Conservation (phyloP, 2,888 invertebrate species). For the Nemurella pictetii region DNA sequence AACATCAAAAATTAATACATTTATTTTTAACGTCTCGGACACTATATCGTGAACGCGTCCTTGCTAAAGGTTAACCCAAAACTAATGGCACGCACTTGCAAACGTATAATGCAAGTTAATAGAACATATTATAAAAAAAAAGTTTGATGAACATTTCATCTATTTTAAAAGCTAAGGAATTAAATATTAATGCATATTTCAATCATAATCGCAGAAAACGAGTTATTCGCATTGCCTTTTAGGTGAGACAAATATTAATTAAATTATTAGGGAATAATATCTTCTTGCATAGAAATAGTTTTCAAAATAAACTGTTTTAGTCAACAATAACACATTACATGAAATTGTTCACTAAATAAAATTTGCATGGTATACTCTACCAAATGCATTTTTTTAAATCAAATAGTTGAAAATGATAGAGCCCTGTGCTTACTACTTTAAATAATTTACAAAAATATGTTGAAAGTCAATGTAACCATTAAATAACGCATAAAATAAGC, state of each 20-base stretch:
- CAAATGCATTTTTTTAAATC: too few species aligned
- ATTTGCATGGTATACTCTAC: too few species aligned
- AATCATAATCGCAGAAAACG: not conserved
- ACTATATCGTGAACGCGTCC: too few species aligned
- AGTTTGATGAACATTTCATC: not conserved
- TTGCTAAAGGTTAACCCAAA: too few species aligned
- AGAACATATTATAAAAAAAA: too few species aligned
- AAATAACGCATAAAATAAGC: not conserved
- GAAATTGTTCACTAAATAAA: too few species aligned
- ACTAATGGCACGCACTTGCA: too few species aligned
- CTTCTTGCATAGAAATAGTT: not conserved
- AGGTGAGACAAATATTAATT: not conserved
- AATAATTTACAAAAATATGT: not conserved
- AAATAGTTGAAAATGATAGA: too few species aligned
- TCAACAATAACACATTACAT: too few species aligned
- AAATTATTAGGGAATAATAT: not conserved
- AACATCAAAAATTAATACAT: too few species aligned
- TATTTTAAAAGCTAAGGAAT: not conserved
- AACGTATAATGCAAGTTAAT: too few species aligned
- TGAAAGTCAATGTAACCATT: not conserved
- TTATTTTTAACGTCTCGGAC: too few species aligned
- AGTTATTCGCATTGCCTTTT: not conserved
- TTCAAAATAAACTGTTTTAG: not conserved
- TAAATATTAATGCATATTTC: not conserved
- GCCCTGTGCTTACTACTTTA: not conserved